Percentiles rank a stretch among this genome's conserved stretches.
Evolutionary conservation across 2,113 vertebrate species (phyloP).

Genomic region (Scomber japonicus): DNA sequence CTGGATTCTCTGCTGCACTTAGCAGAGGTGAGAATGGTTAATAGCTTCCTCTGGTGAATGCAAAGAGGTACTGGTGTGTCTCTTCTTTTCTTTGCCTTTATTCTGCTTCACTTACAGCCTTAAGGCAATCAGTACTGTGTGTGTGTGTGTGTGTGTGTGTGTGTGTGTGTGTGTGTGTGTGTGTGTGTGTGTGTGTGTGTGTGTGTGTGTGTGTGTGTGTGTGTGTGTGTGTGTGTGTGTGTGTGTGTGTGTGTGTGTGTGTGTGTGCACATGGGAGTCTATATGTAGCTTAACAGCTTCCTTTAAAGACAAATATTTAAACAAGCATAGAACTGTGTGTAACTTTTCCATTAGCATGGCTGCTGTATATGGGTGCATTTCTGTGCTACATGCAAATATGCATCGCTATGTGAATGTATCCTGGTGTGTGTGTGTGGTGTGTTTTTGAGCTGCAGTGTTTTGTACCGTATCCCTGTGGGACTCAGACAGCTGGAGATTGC

Average conservation of each 20-base stretch:
- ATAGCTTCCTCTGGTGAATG: constrained; percentile 57
- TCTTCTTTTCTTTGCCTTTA: constrained; percentile 54
- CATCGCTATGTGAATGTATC: neutral
- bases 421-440: neutral
- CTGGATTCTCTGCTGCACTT: constrained; percentile 56
- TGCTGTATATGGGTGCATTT: neutral
- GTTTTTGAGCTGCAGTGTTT: constrained; percentile 18
- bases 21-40: constrained; percentile 70
- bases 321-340: neutral
- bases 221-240: neutral
- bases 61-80: constrained; percentile 38
- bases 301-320: constrained; percentile 14
- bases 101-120: constrained; percentile 61
- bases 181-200: neutral
- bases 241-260: neutral
- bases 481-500: constrained; percentile 54
- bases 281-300: neutral
- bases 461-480: constrained; percentile 33
- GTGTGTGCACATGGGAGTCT: neutral
- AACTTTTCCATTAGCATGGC: neutral
- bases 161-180: neutral
- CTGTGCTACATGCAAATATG: constrained; percentile 9
- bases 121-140: neutral
- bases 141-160: neutral
- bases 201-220: neutral